Base-by-base conservation (phyloP, 2,888 invertebrate species). In the Chelonus formosanus region DNA sequence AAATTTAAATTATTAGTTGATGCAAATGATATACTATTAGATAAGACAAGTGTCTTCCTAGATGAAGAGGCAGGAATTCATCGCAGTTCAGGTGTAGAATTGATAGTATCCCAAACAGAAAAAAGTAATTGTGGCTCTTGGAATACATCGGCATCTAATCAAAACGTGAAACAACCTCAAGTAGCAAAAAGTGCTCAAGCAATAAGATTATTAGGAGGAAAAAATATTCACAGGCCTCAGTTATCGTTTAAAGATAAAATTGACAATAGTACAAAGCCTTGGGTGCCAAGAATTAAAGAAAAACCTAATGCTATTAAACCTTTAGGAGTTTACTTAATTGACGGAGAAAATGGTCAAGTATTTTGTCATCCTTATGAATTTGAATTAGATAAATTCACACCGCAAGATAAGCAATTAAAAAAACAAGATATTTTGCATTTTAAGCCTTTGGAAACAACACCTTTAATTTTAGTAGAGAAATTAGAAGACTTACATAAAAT, bases 281-380 rank as follows among this genome's bases (percentile, higher is more conserved):
- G 97, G 89, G 86, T 90, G 58, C 97, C 97, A 0, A 88, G 89
- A 75, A 90, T 98, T 57, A 91, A 88, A 57, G 90, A 92, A 36
- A 98, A 98, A 81, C 97, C 96, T 0, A 94, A 98, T 85, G 91
- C 92, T 5, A 80, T 94, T 7, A 93, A 92, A 78, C 95, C 96
- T 0, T 85, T 96, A 6, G 90, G 92, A 0, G 84, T 95, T 62
- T 88, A 90, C 67, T 86, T 92, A 0, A 89, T 93, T 71, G 90
- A 90, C 77, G 88, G 88, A 65, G 90, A 90, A 2, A 84, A 87
- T 32, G 90, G 89, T 0, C 85, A 73, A 55, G 63, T 75, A 79
- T 86, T 65, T 77, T 93, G 92, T 70, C 96, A 98, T 86, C 97
- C 98, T 0, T 98, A 97, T 82, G 90, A 92, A 78, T 88, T 89